Evolutionary conservation across 2,888 invertebrate species (phyloP).

Genomic region (Melanostoma scalare): DNA sequence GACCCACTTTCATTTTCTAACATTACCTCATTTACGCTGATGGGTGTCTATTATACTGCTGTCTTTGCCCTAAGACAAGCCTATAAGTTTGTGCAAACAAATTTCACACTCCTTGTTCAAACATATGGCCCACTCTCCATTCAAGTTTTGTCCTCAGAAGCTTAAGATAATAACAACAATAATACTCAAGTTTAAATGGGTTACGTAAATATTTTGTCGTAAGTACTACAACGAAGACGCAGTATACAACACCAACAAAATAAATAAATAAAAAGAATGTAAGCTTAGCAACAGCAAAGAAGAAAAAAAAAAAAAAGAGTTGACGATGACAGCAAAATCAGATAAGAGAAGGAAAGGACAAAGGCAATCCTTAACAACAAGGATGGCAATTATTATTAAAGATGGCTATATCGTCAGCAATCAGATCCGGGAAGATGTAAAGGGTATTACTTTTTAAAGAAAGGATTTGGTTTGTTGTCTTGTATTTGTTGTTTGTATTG

Average conservation of each 20-base stretch:
- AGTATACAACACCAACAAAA: background rate
- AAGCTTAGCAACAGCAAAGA: background rate
- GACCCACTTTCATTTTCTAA: conserved; percentile 28
- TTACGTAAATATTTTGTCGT: conserved; percentile 61
- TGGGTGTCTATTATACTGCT: conserved; percentile 14
- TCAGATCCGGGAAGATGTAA: conserved; percentile 17
- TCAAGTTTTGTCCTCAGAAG: conserved; percentile 21
- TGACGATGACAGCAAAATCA: conserved; percentile 30
- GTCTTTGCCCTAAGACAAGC: conserved; percentile 8
- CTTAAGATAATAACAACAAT: conserved; percentile 46
- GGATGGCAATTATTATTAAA: conserved; percentile 38
- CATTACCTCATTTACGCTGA: background rate
- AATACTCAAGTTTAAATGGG: conserved; percentile 63
- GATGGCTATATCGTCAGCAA: conserved; percentile 16
- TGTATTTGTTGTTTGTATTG: background rate
- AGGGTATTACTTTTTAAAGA: conserved; percentile 41
- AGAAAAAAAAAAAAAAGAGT: conserved; percentile 11
- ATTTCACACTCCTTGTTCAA: conserved; percentile 34
- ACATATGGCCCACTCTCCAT: conserved; percentile 17
- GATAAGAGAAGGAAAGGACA: conserved; percentile 50
- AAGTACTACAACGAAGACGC: background rate
- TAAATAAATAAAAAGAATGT: background rate
- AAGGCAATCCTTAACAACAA: conserved; percentile 39
- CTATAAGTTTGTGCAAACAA: conserved; percentile 36
- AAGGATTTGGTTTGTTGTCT: conserved; percentile 26